Evolutionary conservation across 2,888 invertebrate genomes (phyloP).

Genomic region (Callosobruchus maculatus): DNA sequence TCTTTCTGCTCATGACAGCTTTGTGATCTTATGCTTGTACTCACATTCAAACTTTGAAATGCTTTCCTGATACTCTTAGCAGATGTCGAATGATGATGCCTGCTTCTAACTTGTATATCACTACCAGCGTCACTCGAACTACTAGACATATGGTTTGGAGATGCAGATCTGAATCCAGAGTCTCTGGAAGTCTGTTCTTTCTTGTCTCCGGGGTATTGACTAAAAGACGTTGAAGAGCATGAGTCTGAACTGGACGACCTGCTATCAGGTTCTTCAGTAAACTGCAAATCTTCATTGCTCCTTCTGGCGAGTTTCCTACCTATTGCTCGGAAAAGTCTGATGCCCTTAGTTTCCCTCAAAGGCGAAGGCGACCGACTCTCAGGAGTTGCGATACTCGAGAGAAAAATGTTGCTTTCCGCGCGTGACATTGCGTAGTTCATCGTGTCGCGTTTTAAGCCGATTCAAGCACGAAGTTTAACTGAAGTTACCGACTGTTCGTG

Average conservation of each 20-base stretch:
- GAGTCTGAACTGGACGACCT: conserved; percentile 51
- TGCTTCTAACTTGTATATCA: conserved; percentile 42
- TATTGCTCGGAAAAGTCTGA: conserved; percentile 64
- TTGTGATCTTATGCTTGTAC: conserved; percentile 62
- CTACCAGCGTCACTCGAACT: conserved; percentile 61
- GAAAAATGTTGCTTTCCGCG: conserved; percentile 33
- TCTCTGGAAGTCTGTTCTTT: conserved; percentile 31
- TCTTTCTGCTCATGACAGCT: conserved; percentile 56
- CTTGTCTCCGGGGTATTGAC: too few relatives aligned
- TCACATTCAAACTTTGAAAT: conserved; percentile 62
- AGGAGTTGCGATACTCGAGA: conserved; percentile 31
- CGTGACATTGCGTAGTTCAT: conserved; percentile 20
- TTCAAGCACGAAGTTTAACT: background rate
- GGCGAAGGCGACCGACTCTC: conserved; percentile 49
- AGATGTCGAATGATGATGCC: conserved; percentile 50
- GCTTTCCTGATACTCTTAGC: conserved; percentile 67
- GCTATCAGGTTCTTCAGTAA: conserved; percentile 48
- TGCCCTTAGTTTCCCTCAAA: conserved; percentile 56
- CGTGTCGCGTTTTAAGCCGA: background rate
- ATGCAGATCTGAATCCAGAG: conserved; percentile 41
- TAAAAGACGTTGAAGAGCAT: conserved; percentile 45
- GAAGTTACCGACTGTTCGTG: background rate
- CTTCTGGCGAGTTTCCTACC: conserved; percentile 60
- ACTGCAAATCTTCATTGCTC: conserved; percentile 50
- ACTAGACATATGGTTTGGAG: conserved; percentile 52